Base-by-base conservation (phyloP, 2,888 invertebrate genomes). In the Lysandra coridon region DNA sequence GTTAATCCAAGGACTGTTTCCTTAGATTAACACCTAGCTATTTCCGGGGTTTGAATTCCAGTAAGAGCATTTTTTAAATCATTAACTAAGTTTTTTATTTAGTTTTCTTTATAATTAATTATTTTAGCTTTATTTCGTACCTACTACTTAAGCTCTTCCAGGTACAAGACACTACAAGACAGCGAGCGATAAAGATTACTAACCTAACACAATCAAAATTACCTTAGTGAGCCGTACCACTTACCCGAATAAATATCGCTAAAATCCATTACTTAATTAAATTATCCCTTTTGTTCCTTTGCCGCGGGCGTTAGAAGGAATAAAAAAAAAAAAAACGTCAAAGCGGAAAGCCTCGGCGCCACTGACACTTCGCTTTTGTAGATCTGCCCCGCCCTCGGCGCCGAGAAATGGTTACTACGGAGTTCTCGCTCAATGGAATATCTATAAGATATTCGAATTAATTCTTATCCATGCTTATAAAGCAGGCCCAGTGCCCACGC, bases 341-440 rank as follows among this genome's bases (percentile, higher is more conserved):
- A 88, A 85, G 82, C 85, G 85, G 88, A 91, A 88, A 90, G 91
- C 86, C 85, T 88, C 87, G 92, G 92, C 91, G 92, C 92, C 92
- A 90, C 92, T 91, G 90, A 91, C 92, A 91, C 91, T 87, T 83
- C 81, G 84, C 83, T 84, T 85, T 84, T 84, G 84, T 85, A 85
- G 86, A 80, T 84, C 83, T 82, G 85, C 85, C 89, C 88, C 92
- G 92, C 92, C 92, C 85, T 79, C 86, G 92, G 92, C 92, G 92
- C 91, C 91, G 81, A 23, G 75, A 78, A 80, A 80, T 79, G 79
- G 76, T 78, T 73, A 74, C 74, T 44, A 44, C 4, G 75, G 75
- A 30, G 49, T 30, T 75, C 33, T 69, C 33, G 4, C 0, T 69
- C 69, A 69, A 69, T 69, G 69, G 69, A 69, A 69, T 69, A 69